Conservation (phyloP, 2,113 vertebrate genomes). For the Acrocephalus kingi region DNA sequence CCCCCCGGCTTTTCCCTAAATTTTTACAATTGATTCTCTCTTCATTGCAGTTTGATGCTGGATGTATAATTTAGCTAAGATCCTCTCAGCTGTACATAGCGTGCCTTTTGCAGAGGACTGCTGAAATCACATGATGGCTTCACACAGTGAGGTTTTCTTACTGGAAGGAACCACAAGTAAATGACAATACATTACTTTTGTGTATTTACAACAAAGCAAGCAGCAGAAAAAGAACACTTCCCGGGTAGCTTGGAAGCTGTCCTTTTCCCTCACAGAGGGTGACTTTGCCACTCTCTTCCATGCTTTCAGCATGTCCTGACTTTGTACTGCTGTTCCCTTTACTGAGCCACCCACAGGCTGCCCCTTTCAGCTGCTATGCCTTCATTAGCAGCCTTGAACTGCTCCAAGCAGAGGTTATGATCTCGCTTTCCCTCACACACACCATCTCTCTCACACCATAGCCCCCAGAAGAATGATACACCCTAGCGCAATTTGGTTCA, state of each 20-base stretch:
- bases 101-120: conserved; percentile 46
- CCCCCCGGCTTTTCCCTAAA: neutral
- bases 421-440: neutral
- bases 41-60: neutral
- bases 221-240: conserved; percentile 53
- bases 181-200: conserved; percentile 54
- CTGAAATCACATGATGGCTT: conserved; percentile 49
- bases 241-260: conserved; percentile 40
- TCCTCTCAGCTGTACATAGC: conserved; percentile 14
- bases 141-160: conserved; percentile 56
- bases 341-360: conserved; percentile 15
- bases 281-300: conserved; percentile 25
- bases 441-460: neutral
- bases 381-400: neutral
- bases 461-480: neutral
- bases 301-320: conserved; percentile 34
- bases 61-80: neutral
- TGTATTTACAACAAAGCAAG: conserved; percentile 53
- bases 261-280: conserved; percentile 38
- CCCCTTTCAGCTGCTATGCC: neutral
- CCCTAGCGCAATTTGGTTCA: neutral
- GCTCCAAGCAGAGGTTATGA: neutral
- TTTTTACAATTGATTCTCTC: neutral
- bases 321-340: neutral
- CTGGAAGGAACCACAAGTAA: conserved; percentile 53